phyloP scores from a whole-genome alignment of 2,888 invertebrate genomes.

The Napeogenes inachia region DNA sequence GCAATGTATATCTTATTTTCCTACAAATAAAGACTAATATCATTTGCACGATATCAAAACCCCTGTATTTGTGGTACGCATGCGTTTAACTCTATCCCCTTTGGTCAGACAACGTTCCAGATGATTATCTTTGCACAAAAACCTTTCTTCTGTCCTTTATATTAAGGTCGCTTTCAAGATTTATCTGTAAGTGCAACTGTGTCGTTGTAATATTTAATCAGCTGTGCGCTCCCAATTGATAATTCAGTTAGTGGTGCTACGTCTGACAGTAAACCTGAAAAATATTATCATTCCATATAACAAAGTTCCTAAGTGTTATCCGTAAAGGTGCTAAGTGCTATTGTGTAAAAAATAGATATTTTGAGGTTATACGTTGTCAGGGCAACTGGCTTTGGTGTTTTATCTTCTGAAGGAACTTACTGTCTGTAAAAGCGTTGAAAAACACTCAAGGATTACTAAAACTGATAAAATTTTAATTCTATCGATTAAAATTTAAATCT shows the following conservation, averaged over 20 bases:
- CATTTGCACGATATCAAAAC: slow-evolving; percentile 39
- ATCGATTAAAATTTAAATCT: no score
- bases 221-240: slow-evolving; percentile 70
- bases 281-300: not conserved
- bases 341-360: slow-evolving; percentile 32
- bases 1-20: slow-evolving; percentile 33
- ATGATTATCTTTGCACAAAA: slow-evolving; percentile 14
- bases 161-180: slow-evolving; percentile 54
- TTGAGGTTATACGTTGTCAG: slow-evolving; percentile 40
- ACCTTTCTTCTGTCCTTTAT: slow-evolving; percentile 42
- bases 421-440: no score
- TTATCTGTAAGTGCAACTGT: slow-evolving; percentile 44
- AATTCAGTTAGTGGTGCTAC: slow-evolving; percentile 63
- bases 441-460: no score
- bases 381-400: slow-evolving; percentile 37
- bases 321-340: slow-evolving; percentile 28
- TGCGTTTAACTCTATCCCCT: slow-evolving; percentile 55
- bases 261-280: slow-evolving; percentile 52
- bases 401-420: not conserved
- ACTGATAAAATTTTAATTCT: no score
- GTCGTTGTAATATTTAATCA: slow-evolving; percentile 63
- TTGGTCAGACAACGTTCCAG: slow-evolving; percentile 42
- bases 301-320: slow-evolving; percentile 18
- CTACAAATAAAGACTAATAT: slow-evolving; percentile 39
- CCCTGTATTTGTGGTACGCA: slow-evolving; percentile 56